Evolutionary conservation across 2,797 vertebrate species (phyloP), one percentile per base, ranked within the genome.

Genomic region (Neosalanx taihuensis): DNA sequence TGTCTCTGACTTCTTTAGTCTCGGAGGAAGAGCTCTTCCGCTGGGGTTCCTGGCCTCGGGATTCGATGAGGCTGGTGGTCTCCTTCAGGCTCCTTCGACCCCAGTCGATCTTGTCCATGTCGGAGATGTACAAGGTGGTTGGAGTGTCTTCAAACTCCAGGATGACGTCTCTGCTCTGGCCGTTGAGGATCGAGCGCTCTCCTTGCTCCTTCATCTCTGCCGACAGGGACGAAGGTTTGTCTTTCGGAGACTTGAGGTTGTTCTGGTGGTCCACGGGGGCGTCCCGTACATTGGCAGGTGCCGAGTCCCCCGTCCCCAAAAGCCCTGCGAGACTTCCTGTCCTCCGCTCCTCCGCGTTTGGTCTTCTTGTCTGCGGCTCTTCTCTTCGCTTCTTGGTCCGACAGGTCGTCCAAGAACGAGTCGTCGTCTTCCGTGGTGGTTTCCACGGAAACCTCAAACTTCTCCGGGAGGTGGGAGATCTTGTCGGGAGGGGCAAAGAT

Each of bases 401-500:
- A 81, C 79, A 88, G 70, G 75, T 92, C 92, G 74, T 94, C 92
- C 5, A 86, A 86, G 64, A 91, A 94, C 0, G 90, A 94, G 62
- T 95, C 91, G 53, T 94, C 93, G 18, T 95, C 94, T 80, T 95
- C 93, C 35, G 88, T 91, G 78, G 85, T 83, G 57, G 23, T 26
- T 26, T 94, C 93, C 51, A 86, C 74, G 53, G 79, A 87, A 49
- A 83, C 77, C 70, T 90, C 86, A 67, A 88, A 89, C 78, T 85
- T 92, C 78, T 92, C 93, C 5, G 89, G 84, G 76, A 98, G 88
- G 72, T 71, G 94, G 77, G 94, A 93, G 78, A 99, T 94, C 88
- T 96, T 97, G 78, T 95, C 94, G 18, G 97, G 95, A 64, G 97
- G 95, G 81, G 96, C 96, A 83, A 99, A 99, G 89, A 99, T 96